A percentile compares a stretch with the other conserved stretches of the same genome.
Conservation (phyloP, 2,797 vertebrate species). For the Darevskia nairensis region DNA sequence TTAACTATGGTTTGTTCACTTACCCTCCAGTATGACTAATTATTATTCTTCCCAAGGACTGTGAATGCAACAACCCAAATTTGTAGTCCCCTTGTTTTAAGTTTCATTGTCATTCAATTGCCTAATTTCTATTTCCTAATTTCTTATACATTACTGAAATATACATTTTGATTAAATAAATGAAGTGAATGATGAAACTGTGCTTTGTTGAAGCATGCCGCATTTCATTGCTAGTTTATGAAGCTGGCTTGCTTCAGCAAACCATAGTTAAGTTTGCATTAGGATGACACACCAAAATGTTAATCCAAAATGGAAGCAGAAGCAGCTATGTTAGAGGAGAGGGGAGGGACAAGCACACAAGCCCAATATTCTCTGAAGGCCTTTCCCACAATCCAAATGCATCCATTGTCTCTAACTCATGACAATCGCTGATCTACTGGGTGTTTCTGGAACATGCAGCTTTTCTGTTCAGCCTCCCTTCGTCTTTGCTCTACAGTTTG, state of each 20-base stretch:
- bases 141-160: too few relatives aligned
- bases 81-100: too few relatives aligned
- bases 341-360: background rate
- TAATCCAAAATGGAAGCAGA: background rate
- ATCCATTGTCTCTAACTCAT: slow-evolving; percentile 22
- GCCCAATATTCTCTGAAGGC: background rate
- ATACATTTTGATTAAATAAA: too few relatives aligned
- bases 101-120: too few relatives aligned
- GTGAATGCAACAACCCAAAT: too few relatives aligned
- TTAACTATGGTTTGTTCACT: background rate
- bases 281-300: background rate
- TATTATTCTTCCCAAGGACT: too few relatives aligned
- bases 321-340: background rate
- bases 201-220: background rate
- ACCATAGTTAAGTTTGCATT: background rate
- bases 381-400: background rate
- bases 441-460: slow-evolving; percentile 51
- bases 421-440: slow-evolving; percentile 57
- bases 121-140: too few relatives aligned
- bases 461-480: slow-evolving; percentile 63
- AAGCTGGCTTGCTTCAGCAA: background rate
- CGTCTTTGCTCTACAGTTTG: slow-evolving; percentile 72
- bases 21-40: too few relatives aligned
- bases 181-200: background rate
- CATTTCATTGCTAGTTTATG: background rate